Base-by-base conservation (phyloP, 1,140 invertebrate genomes). In the Leptestheria dahalacensis region DNA sequence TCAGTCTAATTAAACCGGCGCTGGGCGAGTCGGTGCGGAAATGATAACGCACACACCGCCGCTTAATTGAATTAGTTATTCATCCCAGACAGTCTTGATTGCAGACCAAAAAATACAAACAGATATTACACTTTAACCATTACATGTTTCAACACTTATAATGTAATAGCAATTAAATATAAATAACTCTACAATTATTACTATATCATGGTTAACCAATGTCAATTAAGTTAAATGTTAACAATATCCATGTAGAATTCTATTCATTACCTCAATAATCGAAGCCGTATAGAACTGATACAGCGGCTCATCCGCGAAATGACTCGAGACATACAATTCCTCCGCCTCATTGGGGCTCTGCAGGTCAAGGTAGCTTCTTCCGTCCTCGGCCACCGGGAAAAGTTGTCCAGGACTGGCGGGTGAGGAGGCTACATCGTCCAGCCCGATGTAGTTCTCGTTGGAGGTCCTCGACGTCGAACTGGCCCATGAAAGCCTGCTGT, bases 231-330 rank as follows among this genome's bases (percentile, higher is more conserved):
- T n/a, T n/a, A n/a, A n/a, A 57, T 2, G 50, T 49, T 53, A 58
- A 24, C 12, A 58, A 60, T 59, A 59, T 12, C 51, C 20, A 21
- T n/a, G 26, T 18, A 15, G 2, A 60, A 54, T 23, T 52, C 33
- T 51, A 56, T 59, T 26, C 51, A 65, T 73, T 70, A 84, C 82
- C 75, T 86, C 80, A 60, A 83, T 75, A 66, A 88, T 82, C 57
- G 81, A 81, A 12, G 83, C 85, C 61, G 84, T 83, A 71, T 92
- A 93, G 72, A 91, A 91, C 68, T 93, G 90, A 70, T 93, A 93
- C 20, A 93, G 76, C 0, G 88, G 89, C 66, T 93, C 88, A 69
- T 91, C 80, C 28, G 74, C 73, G 56, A 81, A 74, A 29, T 70
- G 67, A 24, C 59, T 64, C 11, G 47, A 57, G 2, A 49, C 50